These are phyloP conservation scores for Orchestes rusci DNA, from an alignment of 2,888 invertebrate species.

Conservation along the genomic window DNA sequence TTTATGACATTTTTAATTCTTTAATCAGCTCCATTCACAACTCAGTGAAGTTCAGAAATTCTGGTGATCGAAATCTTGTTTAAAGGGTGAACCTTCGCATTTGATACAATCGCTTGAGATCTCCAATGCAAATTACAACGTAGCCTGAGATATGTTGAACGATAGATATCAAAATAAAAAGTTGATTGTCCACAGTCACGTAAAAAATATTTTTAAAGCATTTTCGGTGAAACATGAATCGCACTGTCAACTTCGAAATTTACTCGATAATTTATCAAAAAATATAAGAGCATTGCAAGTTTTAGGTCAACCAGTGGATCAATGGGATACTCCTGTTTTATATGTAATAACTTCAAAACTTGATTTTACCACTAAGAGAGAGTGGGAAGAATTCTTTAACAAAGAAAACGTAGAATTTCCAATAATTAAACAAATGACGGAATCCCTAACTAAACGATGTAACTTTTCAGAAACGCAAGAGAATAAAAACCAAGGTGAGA, in stretches of 20 bases:
- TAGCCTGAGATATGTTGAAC: slow-evolving; percentile 15
- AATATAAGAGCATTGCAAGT: slow-evolving; percentile 15
- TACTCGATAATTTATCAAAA: slow-evolving; percentile 15
- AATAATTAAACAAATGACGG: neutral
- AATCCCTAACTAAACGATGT: neutral
- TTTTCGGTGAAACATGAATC: slow-evolving; percentile 3
- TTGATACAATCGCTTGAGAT: slow-evolving; percentile 16
- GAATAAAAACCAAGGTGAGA: no score
- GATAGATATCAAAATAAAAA: slow-evolving; percentile 18
- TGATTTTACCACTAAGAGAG: slow-evolving; percentile 5
- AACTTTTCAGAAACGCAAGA: slow-evolving; percentile 7
- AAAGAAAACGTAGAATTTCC: neutral
- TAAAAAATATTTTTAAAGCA: slow-evolving; percentile 15
- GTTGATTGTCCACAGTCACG: slow-evolving; percentile 8
- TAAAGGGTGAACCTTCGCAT: slow-evolving; percentile 17
- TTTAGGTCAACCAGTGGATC: slow-evolving; percentile 10
- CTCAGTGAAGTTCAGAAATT: slow-evolving; percentile 14
- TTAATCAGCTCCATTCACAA: neutral
- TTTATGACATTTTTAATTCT: slow-evolving; percentile 4
- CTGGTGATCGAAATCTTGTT: slow-evolving; percentile 18
- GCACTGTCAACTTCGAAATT: slow-evolving; percentile 13
- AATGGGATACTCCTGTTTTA: slow-evolving; percentile 18
- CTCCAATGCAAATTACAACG: slow-evolving; percentile 13
- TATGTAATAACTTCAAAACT: slow-evolving; percentile 10
- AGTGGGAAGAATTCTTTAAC: neutral